These are phyloP conservation scores for Capricornis sumatraensis DNA, from an alignment of 2,113 vertebrate species.

Conservation along the genomic window DNA sequence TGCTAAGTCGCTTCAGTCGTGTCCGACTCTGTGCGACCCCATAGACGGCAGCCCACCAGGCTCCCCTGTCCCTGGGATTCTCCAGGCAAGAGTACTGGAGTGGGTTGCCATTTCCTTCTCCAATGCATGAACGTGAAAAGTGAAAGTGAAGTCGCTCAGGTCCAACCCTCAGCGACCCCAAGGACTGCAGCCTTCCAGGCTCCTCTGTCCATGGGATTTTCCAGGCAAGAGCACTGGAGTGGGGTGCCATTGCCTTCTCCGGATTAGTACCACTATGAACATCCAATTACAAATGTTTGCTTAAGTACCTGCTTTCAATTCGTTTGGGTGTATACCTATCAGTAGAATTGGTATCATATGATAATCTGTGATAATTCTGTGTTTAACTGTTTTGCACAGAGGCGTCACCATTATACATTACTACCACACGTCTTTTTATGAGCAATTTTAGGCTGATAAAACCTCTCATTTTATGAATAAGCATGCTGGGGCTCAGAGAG, in stretches of 20 bases:
- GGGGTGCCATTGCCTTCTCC: no score
- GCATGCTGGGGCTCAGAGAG: neutral
- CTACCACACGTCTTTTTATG: neutral
- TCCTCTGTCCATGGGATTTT: no score
- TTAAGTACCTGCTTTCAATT: neutral
- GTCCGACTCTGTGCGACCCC: no score
- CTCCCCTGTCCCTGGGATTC: no score
- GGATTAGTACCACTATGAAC: neutral
- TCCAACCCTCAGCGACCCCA: rapidly evolving
- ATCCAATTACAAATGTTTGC: neutral
- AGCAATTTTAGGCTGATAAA: neutral
- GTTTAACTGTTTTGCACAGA: neutral
- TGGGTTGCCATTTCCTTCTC: no score
- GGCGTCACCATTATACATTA: neutral
- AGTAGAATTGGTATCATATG: neutral
- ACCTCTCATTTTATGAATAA: neutral
- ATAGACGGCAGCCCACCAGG: no score
- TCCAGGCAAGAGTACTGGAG: no score
- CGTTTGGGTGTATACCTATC: neutral
- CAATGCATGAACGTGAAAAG: no score
- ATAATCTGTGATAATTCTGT: neutral
- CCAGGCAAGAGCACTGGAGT: no score
- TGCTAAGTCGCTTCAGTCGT: no score
- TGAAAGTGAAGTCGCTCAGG: no score
- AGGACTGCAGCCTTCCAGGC: no score